These are phyloP conservation scores for Takifugu bimaculatus DNA, from an alignment of 2,113 vertebrate species.

Conservation along the genomic window DNA sequence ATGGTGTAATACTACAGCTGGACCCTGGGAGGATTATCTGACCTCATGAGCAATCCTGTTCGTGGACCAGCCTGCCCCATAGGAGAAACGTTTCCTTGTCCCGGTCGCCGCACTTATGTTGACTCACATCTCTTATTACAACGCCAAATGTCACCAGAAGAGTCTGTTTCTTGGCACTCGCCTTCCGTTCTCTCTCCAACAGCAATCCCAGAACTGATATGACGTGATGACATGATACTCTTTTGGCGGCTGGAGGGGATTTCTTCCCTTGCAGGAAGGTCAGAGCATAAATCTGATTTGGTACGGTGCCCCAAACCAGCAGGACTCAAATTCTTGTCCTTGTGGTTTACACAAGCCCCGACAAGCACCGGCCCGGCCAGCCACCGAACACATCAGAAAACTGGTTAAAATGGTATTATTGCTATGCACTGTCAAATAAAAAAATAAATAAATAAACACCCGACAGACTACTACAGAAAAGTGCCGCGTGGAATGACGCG, in stretches of 20 bases:
- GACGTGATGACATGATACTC: constrained; percentile 40
- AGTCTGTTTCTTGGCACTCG: constrained; percentile 9
- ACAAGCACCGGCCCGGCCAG: neutral
- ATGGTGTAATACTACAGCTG: neutral
- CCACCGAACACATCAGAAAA: neutral
- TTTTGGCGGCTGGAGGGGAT: constrained; percentile 33
- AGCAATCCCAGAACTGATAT: constrained; percentile 33
- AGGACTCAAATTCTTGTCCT: neutral
- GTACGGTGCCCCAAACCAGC: neutral
- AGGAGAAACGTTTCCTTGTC: neutral
- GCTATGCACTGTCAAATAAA: too few species aligned
- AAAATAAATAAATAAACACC: too few species aligned
- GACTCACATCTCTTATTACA: constrained; percentile 24
- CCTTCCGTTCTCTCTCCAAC: constrained; percentile 8
- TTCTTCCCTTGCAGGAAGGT: constrained; percentile 30
- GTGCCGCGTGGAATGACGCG: neutral
- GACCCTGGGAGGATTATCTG: constrained; percentile 1
- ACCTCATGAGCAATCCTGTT: neutral
- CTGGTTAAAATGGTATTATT: too few species aligned
- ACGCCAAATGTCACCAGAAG: constrained; percentile 16
- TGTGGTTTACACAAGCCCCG: neutral
- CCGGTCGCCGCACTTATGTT: neutral
- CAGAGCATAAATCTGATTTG: constrained; percentile 15
- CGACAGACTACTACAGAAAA: neutral
- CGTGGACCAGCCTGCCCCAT: neutral